Evolutionary conservation across 2,113 vertebrate species (phyloP).

Genomic region (Hiodon alosoides): DNA sequence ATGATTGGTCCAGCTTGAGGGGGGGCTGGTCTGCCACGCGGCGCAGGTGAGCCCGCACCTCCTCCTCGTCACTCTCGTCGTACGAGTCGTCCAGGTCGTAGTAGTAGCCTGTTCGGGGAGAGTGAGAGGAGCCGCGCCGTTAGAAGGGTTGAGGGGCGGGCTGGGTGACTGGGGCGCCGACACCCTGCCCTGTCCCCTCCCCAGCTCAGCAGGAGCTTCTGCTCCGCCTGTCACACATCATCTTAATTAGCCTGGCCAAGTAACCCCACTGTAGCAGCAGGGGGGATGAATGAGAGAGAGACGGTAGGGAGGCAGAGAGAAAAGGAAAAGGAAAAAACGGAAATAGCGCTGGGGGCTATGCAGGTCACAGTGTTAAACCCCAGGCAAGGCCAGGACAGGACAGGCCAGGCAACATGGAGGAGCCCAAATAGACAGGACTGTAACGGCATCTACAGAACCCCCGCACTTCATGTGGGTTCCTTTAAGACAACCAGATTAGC

Average conservation of each 20-base stretch:
- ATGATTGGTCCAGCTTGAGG: conserved; percentile 88
- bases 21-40: conserved; percentile 90
- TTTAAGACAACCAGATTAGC: too few species aligned
- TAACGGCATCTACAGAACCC: too few species aligned
- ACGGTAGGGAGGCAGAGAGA: neutral
- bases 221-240: conserved; percentile 15
- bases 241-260: conserved; percentile 20
- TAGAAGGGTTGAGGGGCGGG: conserved; percentile 13
- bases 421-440: too few species aligned
- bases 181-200: neutral
- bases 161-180: neutral
- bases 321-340: neutral
- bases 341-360: neutral
- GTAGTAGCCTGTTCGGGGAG: conserved; percentile 75
- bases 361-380: too few species aligned
- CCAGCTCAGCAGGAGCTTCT: neutral
- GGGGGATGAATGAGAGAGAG: neutral
- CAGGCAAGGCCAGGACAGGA: neutral
- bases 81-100: conserved; percentile 97
- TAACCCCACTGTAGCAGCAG: conserved; percentile 5
- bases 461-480: too few species aligned
- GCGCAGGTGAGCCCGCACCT: conserved; percentile 88
- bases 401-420: too few species aligned
- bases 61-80: conserved; percentile 94
- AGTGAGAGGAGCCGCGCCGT: neutral